These are phyloP conservation scores for Morus bassanus DNA, from an alignment of 2,797 vertebrate species.

Conservation along the genomic window DNA sequence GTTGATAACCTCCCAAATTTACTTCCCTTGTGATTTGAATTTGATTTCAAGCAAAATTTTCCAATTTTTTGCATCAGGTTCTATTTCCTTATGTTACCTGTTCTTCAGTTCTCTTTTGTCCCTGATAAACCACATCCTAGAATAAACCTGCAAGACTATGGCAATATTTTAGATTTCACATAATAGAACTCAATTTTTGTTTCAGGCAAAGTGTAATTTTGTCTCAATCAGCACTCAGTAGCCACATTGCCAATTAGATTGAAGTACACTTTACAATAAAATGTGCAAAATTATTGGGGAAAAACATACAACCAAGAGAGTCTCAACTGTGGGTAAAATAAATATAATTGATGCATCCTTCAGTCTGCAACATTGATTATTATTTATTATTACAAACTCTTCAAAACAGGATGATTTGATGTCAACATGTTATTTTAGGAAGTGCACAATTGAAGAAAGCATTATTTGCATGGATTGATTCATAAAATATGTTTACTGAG, in stretches of 20 bases:
- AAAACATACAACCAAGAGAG: constrained; percentile 42
- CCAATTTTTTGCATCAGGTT: not conserved
- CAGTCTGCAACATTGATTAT: constrained; percentile 67
- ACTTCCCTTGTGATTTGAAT: not conserved
- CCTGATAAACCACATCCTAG: not conserved
- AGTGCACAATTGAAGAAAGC: constrained; percentile 43
- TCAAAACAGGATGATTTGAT: constrained; percentile 67
- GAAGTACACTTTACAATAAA: constrained; percentile 58
- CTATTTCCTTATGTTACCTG: not conserved
- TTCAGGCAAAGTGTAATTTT: constrained; percentile 67
- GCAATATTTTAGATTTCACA: constrained; percentile 56
- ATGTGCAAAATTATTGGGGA: constrained; percentile 37
- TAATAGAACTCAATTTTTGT: constrained; percentile 63
- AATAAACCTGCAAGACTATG: not conserved
- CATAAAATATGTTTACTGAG: constrained; percentile 65
- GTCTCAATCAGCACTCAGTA: constrained; percentile 51
- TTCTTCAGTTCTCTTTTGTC: constrained; percentile 31
- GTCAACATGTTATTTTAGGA: constrained; percentile 67
- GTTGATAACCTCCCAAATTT: not conserved
- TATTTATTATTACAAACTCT: constrained; percentile 74
- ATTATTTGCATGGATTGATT: constrained; percentile 63
- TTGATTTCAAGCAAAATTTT: not conserved
- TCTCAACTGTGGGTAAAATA: constrained; percentile 54
- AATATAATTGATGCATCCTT: constrained; percentile 66
- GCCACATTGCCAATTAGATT: constrained; percentile 65